Percentiles rank a stretch among this genome's conserved stretches.
Evolutionary conservation across 2,113 vertebrate genomes (phyloP).

Genomic region (Orientallactaga bullata): DNA sequence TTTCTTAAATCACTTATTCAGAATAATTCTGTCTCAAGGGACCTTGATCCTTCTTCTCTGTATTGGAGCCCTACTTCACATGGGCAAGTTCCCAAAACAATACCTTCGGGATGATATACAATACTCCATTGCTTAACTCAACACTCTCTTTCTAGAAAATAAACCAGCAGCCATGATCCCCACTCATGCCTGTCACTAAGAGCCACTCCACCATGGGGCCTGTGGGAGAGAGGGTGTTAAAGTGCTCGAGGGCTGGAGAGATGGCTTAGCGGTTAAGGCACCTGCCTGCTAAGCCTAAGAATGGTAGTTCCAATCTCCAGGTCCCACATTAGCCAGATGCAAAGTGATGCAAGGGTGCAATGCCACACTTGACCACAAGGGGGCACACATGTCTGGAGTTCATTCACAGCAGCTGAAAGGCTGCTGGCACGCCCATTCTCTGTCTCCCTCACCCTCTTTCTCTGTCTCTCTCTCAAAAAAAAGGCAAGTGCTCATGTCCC

Average conservation of each 20-base stretch:
- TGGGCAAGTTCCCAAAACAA: not conserved
- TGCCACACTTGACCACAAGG: no score
- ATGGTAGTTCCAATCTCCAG: no score
- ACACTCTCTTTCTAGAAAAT: conserved; percentile 20
- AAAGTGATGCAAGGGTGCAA: no score
- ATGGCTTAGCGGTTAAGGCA: no score
- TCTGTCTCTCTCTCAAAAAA: no score
- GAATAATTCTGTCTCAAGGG: not conserved
- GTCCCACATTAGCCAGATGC: no score
- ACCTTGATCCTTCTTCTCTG: not conserved
- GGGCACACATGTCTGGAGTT: no score
- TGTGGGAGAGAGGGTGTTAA: not conserved
- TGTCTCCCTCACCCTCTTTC: no score
- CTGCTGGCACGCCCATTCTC: no score
- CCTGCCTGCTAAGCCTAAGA: no score
- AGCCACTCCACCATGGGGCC: accelerated
- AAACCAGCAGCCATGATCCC: not conserved
- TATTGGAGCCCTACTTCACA: not conserved
- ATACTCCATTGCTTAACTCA: not conserved
- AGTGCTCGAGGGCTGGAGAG: no score
- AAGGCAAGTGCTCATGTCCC: not conserved
- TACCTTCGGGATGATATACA: not conserved
- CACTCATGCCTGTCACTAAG: not conserved
- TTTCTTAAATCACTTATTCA: not conserved
- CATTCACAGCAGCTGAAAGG: no score